Conservation (phyloP, 2,113 vertebrate species). For the Cepphus grylle region DNA sequence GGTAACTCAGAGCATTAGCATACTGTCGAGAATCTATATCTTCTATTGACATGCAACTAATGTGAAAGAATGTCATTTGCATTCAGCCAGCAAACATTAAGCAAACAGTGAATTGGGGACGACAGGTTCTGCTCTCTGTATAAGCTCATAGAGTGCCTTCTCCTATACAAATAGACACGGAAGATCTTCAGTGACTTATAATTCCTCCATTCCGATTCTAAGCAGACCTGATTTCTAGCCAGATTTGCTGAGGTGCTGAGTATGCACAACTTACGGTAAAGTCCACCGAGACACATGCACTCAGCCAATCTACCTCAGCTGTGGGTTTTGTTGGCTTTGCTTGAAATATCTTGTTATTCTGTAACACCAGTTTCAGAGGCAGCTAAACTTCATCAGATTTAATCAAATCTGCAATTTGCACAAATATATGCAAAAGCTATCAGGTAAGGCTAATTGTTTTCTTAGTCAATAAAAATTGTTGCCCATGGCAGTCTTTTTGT, state of each 20-base stretch:
- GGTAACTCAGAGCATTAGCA: neutral
- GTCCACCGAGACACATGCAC: neutral
- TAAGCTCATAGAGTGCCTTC: neutral
- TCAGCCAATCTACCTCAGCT: neutral
- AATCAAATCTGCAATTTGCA: neutral
- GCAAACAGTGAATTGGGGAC: neutral
- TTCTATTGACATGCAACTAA: neutral
- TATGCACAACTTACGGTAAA: neutral
- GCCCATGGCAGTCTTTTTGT: neutral
- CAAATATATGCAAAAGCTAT: neutral
- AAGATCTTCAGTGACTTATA: neutral
- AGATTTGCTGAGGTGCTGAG: neutral
- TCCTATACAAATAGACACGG: neutral
- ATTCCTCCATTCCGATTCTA: constrained; percentile 8
- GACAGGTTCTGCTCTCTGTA: neutral
- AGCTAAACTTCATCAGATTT: neutral
- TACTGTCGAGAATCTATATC: neutral
- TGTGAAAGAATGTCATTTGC: neutral
- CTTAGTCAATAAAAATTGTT: neutral
- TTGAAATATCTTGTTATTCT: neutral
- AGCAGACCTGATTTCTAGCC: neutral
- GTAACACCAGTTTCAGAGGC: neutral
- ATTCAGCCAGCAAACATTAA: neutral
- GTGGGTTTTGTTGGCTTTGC: neutral
- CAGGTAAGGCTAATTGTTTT: neutral